These are phyloP conservation scores for Ferdinandea cuprea DNA, from an alignment of 2,888 invertebrate species.

Conservation along the genomic window DNA sequence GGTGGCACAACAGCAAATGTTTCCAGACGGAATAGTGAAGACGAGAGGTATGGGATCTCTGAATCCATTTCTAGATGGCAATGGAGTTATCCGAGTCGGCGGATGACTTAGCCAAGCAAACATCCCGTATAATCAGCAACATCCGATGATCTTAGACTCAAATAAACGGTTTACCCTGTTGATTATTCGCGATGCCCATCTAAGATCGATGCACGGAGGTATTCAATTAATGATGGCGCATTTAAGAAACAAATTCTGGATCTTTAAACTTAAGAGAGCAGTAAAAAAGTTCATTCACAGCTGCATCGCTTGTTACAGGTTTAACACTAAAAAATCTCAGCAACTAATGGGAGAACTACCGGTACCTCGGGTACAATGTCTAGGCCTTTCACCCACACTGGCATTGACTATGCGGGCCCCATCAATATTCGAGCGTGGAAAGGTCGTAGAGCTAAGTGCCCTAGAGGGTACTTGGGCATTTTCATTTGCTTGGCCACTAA, in stretches of 20 bases:
- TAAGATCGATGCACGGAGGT: not conserved
- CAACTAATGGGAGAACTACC: conserved; percentile 9
- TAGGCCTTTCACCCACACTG: not conserved
- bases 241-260: not conserved
- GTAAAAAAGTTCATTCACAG: not conserved
- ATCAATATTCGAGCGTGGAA: not conserved
- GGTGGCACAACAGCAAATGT: not conserved
- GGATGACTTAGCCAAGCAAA: conserved; percentile 2
- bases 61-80: not conserved
- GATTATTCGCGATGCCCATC: not conserved
- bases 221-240: conserved; percentile 3
- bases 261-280: not conserved
- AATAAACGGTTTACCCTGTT: not conserved
- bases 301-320: not conserved
- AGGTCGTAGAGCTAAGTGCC: no score
- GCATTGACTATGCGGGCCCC: conserved; percentile 7
- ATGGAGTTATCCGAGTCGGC: not conserved
- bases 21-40: not conserved
- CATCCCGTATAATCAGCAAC: conserved; percentile 1
- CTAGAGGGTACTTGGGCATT: no score
- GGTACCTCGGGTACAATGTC: not conserved
- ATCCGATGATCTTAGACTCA: conserved; percentile 6
- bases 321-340: not conserved
- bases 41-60: not conserved
- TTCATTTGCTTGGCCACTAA: conserved; percentile 1